Evolutionary conservation across 1,140 invertebrate species (phyloP).

Genomic region (Drosophila chauvacae): DNA sequence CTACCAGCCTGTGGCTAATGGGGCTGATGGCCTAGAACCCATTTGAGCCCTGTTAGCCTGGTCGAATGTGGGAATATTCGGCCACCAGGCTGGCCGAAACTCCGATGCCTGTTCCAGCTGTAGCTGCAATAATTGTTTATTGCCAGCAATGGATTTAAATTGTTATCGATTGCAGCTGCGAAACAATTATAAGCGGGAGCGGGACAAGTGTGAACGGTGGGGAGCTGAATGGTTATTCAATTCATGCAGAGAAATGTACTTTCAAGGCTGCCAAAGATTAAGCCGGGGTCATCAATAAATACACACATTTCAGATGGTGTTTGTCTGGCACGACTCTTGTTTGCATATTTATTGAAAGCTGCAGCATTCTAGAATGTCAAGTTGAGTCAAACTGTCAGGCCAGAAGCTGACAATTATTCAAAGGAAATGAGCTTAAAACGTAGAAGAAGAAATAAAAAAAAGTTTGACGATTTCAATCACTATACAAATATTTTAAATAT

Average conservation of each 20-base stretch:
- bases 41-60: conserved; percentile 40
- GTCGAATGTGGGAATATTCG: conserved; percentile 2
- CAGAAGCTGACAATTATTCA: background rate
- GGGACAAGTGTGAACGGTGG: no score
- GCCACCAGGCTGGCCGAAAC: background rate
- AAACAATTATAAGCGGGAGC: conserved; percentile 63
- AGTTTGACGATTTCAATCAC: no score
- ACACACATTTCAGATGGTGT: conserved; percentile 28
- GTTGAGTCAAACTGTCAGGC: background rate
- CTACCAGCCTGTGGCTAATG: conserved; percentile 67
- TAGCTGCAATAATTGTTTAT: conserved; percentile 78
- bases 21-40: conserved; percentile 50
- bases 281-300: conserved; percentile 8
- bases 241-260: conserved; percentile 21
- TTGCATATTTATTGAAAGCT: conserved; percentile 23
- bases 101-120: conserved; percentile 31
- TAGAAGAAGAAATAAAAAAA: background rate
- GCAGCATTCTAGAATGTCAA: conserved; percentile 1
- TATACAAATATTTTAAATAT: background rate
- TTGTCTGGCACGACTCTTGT: conserved; percentile 1
- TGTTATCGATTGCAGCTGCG: conserved; percentile 68
- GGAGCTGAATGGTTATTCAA: background rate
- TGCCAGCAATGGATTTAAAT: conserved; percentile 79
- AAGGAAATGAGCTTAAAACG: background rate
- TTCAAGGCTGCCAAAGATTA: conserved; percentile 9